Evolutionary conservation across 1,140 invertebrate genomes (phyloP).

Genomic region (Bombus turneri): DNA sequence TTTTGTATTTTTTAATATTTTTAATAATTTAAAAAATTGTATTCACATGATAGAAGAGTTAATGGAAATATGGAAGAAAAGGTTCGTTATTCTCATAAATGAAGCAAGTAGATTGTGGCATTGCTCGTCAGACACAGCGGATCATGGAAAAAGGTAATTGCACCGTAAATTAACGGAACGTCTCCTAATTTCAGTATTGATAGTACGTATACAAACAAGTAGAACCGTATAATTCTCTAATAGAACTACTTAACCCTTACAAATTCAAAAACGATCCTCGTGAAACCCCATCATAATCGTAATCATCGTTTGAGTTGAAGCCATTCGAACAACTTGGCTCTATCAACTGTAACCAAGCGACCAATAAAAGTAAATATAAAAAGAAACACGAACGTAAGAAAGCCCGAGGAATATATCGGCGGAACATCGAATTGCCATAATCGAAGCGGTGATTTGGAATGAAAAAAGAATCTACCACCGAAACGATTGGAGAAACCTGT

Average conservation of each 20-base stretch:
- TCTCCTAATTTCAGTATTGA: neutral
- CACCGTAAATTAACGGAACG: neutral
- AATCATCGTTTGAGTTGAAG: no score
- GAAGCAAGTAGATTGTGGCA: neutral
- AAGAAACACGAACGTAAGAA: neutral
- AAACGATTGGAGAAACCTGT: slow-evolving; percentile 20
- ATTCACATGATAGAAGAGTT: neutral
- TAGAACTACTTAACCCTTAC: no score
- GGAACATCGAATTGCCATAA: neutral
- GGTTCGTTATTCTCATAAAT: neutral
- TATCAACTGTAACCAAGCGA: neutral
- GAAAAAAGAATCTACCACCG: neutral
- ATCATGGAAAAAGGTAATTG: neutral
- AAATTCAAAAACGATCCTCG: no score
- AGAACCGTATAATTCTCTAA: no score
- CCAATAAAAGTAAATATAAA: neutral
- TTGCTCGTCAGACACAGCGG: neutral
- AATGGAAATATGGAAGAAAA: neutral
- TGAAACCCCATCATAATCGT: no score
- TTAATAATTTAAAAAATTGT: neutral
- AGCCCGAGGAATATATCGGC: neutral
- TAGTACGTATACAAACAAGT: neutral
- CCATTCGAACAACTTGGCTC: no score
- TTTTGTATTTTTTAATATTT: no score
- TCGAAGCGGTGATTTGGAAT: neutral